Base-by-base conservation (phyloP, 2,113 vertebrate genomes). In the Nettapus auritus region DNA sequence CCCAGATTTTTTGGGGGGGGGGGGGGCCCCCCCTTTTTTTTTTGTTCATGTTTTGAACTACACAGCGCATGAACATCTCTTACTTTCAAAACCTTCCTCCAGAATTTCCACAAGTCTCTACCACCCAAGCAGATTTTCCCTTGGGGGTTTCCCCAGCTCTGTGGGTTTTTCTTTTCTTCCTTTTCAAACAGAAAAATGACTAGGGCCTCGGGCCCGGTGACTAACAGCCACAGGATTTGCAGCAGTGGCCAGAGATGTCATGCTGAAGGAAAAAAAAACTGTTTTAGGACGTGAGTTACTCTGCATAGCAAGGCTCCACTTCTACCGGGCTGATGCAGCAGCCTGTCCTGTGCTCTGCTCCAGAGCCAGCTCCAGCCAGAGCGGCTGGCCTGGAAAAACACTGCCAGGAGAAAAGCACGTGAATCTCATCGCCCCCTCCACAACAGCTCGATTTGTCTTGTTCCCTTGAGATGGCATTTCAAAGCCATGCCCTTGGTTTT, bases 61-160 rank as follows among this genome's bases (percentile, higher is more conserved):
- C 10, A 44, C 57, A 60, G 80, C 53, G 87, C 77, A 94, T 11
- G 56, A 95, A 76, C 29, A 56, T 21, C 62, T 84, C 57, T 86
- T 74, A 26, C 86, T 94, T 56, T 94, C 33, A 86, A 78, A 80
- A 80, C 56, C 74, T 90, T 93, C 90, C 79, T 94, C 67, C 93
- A 95, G 84, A 97, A 96, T 98, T 97, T 97, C 97, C 97, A 89
- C 38, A 63, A 44, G 86, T 34, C 62, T 29, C 84, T 88, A 57
- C 23, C 79, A 88, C 80, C 91, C 86, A 94, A 92, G 92, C 53
- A 93, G 82, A 80, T 56, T 94, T 90, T 76, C 89, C 94, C 80
- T 28, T 48, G 79, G 94, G 93, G 95, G 87, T 94, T 97, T 96
- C 94, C 94, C 95, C 78, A 90, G 50, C 44, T 67, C 59, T 94